Evolutionary conservation across 1,140 invertebrate genomes (phyloP), one percentile per base, ranked within the genome.

Genomic region (Drosophila yakuba): DNA sequence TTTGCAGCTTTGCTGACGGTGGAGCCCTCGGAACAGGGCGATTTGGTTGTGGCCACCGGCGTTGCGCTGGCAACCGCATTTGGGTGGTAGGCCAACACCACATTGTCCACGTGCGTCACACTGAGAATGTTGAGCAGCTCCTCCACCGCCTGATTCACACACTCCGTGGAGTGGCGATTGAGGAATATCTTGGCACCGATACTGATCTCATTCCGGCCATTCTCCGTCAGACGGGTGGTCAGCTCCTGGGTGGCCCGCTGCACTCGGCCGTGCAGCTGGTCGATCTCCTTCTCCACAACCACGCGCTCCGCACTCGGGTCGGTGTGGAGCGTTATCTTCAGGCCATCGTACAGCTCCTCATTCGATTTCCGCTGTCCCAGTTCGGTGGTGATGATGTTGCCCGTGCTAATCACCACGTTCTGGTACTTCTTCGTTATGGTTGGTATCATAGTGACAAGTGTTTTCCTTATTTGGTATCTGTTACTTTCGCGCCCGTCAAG

Each of bases 301-400:
- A 78, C 75, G 73, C 77, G 78, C 47, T 90, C 77, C 2, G 63
- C 72, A 15, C 36, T 74, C 5, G 80, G 84, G n/a, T 88, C 84
- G 63, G 60, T 76, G 63, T 78, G 72, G 15, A 91, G 74, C 17
- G 91, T 91, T 54, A 84, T 73, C 78, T 89, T 82, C 10, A 92
- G 78, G 32, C 80, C 79, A n/a, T 83, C 81, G 45, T 74, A 76
- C 94, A 92, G 73, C 67, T 98, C 97, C 92, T 97, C 96, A 47
- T 95, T 95, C 23, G 97, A 95, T 93, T 95, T 96, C 90, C 97
- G 95, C 72, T 86, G 82, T 8, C 95, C 96, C 56, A 96, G 95
- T 91, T 97, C 97, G 32, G 81, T 86, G 92, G 96, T 96, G 89
- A 98, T 94, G 72, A 98, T 96, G 93, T 98, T 98, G 58, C 97